Conservation (phyloP, 2,113 vertebrate species). For the Ceyx margarethae region DNA sequence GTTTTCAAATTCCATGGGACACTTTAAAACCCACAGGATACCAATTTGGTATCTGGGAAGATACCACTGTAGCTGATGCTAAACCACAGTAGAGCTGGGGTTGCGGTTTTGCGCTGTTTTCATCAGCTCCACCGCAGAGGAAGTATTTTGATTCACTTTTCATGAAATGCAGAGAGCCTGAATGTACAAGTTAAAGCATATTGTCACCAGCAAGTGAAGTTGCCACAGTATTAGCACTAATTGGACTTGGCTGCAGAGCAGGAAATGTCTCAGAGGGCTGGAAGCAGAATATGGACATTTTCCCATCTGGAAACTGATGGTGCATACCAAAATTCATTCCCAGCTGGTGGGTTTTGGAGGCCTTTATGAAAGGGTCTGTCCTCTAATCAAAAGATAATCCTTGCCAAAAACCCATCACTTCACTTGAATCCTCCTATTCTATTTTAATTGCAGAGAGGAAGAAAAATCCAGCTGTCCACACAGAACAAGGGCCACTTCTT, state of each 20-base stretch:
- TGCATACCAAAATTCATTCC: conserved; percentile 41
- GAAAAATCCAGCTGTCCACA: background rate
- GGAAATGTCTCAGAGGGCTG: conserved; percentile 47
- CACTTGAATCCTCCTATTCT: background rate
- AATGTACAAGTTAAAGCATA: conserved; percentile 38
- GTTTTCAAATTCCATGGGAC: background rate
- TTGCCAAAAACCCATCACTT: conserved; percentile 9
- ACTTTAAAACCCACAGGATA: background rate
- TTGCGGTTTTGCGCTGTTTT: background rate
- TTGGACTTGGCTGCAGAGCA: conserved; percentile 49
- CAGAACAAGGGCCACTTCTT: background rate
- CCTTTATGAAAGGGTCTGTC: conserved; percentile 5
- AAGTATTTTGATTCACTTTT: background rate
- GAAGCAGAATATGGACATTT: conserved; percentile 47
- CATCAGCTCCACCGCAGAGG: background rate
- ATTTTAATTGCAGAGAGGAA: background rate
- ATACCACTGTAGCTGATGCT: fast-evolving
- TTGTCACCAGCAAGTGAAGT: conserved; percentile 44
- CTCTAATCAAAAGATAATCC: conserved; percentile 20
- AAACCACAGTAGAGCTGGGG: background rate
- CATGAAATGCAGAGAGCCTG: background rate
- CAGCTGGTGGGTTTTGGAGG: conserved; percentile 45
- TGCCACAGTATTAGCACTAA: conserved; percentile 29
- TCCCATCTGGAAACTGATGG: conserved; percentile 48
- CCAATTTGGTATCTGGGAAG: background rate